Conservation (phyloP, 2,888 invertebrate species). For the Siphlonurus alternatus region DNA sequence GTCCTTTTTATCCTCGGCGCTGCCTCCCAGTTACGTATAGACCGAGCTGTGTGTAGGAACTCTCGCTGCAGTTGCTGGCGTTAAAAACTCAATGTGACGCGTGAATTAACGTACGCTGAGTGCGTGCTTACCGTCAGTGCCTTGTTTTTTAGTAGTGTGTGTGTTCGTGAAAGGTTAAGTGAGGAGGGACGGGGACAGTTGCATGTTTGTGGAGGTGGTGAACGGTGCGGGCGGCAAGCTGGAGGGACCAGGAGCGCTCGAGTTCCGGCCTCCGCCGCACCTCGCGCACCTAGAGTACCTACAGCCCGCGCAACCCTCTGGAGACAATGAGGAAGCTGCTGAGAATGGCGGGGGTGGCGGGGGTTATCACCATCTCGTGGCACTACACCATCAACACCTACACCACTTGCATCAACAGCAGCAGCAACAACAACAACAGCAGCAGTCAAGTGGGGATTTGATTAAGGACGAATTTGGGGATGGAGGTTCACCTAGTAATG, state of each 20-base stretch:
- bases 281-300: conserved; percentile 6
- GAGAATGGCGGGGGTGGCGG: neutral
- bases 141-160: neutral
- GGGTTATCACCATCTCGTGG: conserved; percentile 6
- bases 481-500: neutral
- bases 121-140: neutral
- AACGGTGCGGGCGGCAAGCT: neutral
- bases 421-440: conserved; percentile 3
- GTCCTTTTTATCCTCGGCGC: conserved; percentile 7
- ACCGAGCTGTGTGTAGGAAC: neutral
- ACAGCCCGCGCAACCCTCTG: neutral
- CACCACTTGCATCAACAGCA: conserved; percentile 5
- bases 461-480: conserved; percentile 1
- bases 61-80: neutral
- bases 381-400: conserved; percentile 7
- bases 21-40: neutral
- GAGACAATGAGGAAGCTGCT: neutral
- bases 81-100: neutral
- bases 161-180: neutral
- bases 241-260: conserved; percentile 3
- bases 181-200: neutral
- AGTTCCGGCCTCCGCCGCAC: conserved; percentile 10
- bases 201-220: conserved; percentile 1
- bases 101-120: neutral
- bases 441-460: neutral